These are phyloP conservation scores for Dasysyrphus albostriatus DNA, from an alignment of 2,888 invertebrate genomes.

Conservation along the genomic window DNA sequence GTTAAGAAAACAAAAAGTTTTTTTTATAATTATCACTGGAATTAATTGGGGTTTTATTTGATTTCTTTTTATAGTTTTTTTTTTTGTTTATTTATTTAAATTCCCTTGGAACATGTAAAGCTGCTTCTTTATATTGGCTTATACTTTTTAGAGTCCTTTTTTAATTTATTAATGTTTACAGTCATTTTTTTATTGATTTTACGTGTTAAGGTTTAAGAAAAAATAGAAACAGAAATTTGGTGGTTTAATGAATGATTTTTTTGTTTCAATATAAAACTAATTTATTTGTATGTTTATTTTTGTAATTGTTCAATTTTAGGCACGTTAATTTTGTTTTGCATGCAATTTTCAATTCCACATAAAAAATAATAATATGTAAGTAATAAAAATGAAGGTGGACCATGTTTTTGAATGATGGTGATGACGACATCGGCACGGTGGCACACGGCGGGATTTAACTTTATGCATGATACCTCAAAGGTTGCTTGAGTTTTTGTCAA, in stretches of 20 bases:
- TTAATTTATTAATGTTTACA: conserved; percentile 32
- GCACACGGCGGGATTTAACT: conserved; percentile 54
- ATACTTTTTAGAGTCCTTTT: conserved; percentile 12
- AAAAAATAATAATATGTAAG: conserved; percentile 11
- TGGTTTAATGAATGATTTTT: conserved; percentile 47
- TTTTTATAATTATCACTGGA: conserved; percentile 68
- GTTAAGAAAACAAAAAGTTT: conserved; percentile 34
- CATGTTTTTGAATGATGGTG: conserved; percentile 19
- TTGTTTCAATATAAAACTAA: conserved; percentile 38
- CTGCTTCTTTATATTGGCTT: conserved; percentile 22
- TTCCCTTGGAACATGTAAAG: conserved; percentile 50
- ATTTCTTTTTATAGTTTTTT: conserved; percentile 7
- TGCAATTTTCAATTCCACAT: conserved; percentile 49
- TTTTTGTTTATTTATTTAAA: conserved; percentile 15
- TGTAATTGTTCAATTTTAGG: conserved; percentile 72
- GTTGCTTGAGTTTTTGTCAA: conserved; percentile 84
- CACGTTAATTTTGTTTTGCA: conserved; percentile 70
- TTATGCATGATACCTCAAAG: conserved; percentile 62
- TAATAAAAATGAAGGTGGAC: conserved; percentile 27
- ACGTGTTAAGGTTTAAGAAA: conserved; percentile 45
- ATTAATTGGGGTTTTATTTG: conserved; percentile 45
- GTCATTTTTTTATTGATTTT: conserved; percentile 47
- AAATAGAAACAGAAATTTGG: conserved; percentile 47
- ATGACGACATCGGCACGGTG: conserved; percentile 19
- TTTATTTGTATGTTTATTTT: conserved; percentile 30